Base-by-base conservation (phyloP, 2,888 invertebrate genomes). In the Nephrotoma appendiculata region DNA sequence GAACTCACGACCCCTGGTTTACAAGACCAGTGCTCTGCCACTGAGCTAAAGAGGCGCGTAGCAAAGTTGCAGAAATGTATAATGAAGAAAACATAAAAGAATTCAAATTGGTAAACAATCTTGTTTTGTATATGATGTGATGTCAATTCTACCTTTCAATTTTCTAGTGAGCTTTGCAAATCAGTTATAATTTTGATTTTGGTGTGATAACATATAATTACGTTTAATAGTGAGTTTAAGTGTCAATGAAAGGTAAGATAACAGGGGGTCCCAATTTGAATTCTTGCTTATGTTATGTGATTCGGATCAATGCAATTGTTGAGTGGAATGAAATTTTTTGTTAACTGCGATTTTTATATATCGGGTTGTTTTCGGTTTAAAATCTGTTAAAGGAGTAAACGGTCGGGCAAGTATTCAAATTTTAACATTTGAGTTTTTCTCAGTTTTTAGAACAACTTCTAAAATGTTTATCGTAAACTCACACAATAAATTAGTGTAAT, bases 1-100 rank as follows among this genome's bases (percentile, higher is more conserved):
- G 89, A 89, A 89, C 89, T 89, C 89, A 89, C 89, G 89, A 89
- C 89, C 89, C 88, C 89, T 89, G 89, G 89, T 89, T 89, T 89
- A 89, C 89, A 89, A 89, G 89, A 89, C 89, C 89, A 89, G 89
- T 89, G 89, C 89, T 89, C 89, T 89, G 88, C 89, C 89, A 89
- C 89, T 89, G 89, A 89, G 89, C 89, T 89, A 89, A 89, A 89
- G 89, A 89, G 89, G 89, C 89, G 12, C 0, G 1, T 41, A 6
- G 1, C 5, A 41, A 41, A 52, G 0, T 15, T 1, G 9, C 11
- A 31, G 2, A 6, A 71, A 71, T 71, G 19, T 31, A 7, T 31
- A 9, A 9, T 71, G 5, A 71, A 71, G 52, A 71, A 31, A 31
- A 7, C 71, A 71, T 71, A 19, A 71, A n/a, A 5, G 15, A 31